phyloP scores from a whole-genome alignment of 2,113 vertebrate genomes.

The Salvelinus namaycush region DNA sequence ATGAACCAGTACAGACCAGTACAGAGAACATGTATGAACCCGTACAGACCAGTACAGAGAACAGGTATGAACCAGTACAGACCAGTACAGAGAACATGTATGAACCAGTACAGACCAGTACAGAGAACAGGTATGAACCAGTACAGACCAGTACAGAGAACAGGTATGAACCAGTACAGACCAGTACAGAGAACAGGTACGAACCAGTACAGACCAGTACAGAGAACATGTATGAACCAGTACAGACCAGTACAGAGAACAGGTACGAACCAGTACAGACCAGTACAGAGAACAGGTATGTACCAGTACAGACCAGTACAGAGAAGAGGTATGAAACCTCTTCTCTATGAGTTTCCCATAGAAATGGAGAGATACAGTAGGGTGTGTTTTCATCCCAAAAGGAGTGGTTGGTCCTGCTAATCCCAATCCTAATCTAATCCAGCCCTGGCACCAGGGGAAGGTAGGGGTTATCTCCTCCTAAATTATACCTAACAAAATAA shows the following conservation, averaged over 20 bases:
- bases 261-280: no score
- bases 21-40: constrained; percentile 22
- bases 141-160: no score
- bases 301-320: neutral
- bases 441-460: constrained; percentile 27
- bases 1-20: neutral
- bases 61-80: constrained; percentile 20
- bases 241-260: neutral
- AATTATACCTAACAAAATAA: constrained; percentile 25
- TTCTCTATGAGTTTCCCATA: neutral
- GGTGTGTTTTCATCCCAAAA: constrained; percentile 42
- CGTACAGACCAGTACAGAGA: neutral
- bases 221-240: constrained; percentile 25
- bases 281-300: no score
- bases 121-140: no score
- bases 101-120: neutral
- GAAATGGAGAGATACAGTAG: neutral
- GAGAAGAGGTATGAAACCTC: constrained; percentile 25
- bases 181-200: constrained; percentile 26
- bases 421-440: constrained; percentile 59
- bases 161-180: no score
- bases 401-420: constrained; percentile 34
- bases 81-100: constrained; percentile 27
- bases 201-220: neutral
- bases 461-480: constrained; percentile 16